Evolutionary conservation across 2,888 invertebrate species (phyloP).

Genomic region (Phaedon cochleariae): DNA sequence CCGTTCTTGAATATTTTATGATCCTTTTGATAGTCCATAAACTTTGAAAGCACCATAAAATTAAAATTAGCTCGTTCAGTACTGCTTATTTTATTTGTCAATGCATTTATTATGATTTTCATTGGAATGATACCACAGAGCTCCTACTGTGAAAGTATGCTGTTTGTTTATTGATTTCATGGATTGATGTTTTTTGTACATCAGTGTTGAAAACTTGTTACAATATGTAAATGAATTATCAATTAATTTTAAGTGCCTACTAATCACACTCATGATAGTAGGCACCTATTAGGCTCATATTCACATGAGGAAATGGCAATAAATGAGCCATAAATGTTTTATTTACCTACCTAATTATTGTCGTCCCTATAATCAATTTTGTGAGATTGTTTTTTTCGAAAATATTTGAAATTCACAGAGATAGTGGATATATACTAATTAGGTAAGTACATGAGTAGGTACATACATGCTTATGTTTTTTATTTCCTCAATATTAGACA

Average conservation of each 20-base stretch:
- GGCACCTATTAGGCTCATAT: too few species aligned
- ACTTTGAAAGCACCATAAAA: conserved; percentile 32
- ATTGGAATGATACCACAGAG: background rate
- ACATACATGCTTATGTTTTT: too few species aligned
- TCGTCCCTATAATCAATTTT: too few species aligned
- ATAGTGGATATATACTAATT: too few species aligned
- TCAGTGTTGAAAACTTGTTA: background rate
- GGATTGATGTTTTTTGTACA: background rate
- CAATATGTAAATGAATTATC: background rate
- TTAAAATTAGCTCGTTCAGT: conserved; percentile 36
- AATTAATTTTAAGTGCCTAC: background rate
- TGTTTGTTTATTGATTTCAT: background rate
- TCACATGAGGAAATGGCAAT: too few species aligned
- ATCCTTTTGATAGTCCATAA: conserved; percentile 35
- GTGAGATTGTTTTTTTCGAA: too few species aligned
- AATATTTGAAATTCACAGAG: too few species aligned
- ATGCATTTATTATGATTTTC: background rate
- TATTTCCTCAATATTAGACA: too few species aligned
- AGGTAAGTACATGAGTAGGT: too few species aligned
- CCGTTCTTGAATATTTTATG: conserved; percentile 26
- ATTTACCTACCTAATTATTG: too few species aligned
- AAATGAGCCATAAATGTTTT: too few species aligned
- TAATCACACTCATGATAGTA: too few species aligned
- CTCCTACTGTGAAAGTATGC: background rate
- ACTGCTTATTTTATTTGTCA: conserved; percentile 22